Percentiles rank a stretch among this genome's conserved stretches.
Conservation (phyloP, 2,797 vertebrate genomes). For the Phalloptychus januarius region DNA sequence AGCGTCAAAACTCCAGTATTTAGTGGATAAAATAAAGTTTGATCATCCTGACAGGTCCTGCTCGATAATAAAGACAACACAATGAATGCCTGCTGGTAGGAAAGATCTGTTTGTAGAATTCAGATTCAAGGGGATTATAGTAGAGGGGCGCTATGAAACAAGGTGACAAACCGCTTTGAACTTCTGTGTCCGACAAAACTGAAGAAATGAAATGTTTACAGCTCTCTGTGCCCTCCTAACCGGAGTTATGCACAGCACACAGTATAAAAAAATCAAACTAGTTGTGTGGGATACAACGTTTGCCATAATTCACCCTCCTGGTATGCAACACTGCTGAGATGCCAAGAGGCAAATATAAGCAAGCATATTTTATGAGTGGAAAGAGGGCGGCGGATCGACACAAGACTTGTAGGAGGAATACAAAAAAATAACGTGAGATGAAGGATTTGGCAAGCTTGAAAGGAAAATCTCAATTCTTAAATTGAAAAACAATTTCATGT, state of each 20-base stretch:
- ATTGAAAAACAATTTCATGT: constrained; percentile 24
- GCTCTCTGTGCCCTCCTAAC: constrained; percentile 36
- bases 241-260: constrained; percentile 35
- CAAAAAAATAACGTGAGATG: constrained; percentile 9
- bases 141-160: constrained; percentile 3
- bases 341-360: constrained; percentile 77
- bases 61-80: constrained; percentile 41
- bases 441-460: constrained; percentile 30
- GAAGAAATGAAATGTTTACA: constrained; percentile 22
- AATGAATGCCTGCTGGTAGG: constrained; percentile 40
- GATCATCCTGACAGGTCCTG: constrained; percentile 51
- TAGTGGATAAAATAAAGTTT: constrained; percentile 29
- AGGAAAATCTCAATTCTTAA: constrained; percentile 20
- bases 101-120: constrained; percentile 31
- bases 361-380: constrained; percentile 72
- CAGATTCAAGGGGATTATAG: constrained; percentile 32
- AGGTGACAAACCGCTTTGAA: constrained; percentile 5
- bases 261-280: constrained; percentile 28
- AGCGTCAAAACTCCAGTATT: constrained; percentile 60
- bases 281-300: constrained; percentile 75
- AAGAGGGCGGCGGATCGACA: constrained; percentile 49
- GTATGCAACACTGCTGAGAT: constrained; percentile 79
- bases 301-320: constrained; percentile 84
- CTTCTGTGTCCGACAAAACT: constrained; percentile 4
- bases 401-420: constrained; percentile 2